phyloP scores from a whole-genome alignment of 2,797 vertebrate species.

The Anableps anableps region DNA sequence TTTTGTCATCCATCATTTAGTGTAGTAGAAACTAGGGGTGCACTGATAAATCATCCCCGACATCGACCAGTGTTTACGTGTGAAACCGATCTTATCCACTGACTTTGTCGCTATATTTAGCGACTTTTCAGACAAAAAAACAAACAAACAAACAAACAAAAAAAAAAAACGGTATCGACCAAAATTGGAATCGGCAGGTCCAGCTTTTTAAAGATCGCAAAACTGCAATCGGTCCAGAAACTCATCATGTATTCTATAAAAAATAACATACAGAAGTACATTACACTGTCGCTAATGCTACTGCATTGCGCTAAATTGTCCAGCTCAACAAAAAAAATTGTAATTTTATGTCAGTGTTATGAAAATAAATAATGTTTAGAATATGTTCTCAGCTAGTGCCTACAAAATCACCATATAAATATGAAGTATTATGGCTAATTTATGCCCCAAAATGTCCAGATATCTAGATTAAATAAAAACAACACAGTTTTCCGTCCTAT shows the following conservation, averaged over 20 bases:
- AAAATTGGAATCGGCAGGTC: too few relatives aligned
- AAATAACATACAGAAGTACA: neutral
- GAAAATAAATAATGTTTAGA: neutral
- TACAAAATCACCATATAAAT: neutral
- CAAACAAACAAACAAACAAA: too few relatives aligned
- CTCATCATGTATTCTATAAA: neutral
- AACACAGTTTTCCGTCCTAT: neutral
- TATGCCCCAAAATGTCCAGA: neutral
- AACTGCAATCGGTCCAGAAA: too few relatives aligned
- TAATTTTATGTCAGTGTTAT: neutral
- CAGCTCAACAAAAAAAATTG: neutral
- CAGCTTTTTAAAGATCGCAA: neutral
- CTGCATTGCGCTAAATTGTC: neutral
- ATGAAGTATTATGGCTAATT: neutral
- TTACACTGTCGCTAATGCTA: neutral
- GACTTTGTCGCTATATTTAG: too few relatives aligned
- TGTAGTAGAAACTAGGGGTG: too few relatives aligned
- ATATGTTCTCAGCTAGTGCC: neutral
- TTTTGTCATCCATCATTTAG: too few relatives aligned
- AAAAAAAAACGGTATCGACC: too few relatives aligned
- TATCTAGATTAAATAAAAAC: neutral
- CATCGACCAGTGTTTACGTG: too few relatives aligned
- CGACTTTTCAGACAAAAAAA: too few relatives aligned
- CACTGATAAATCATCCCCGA: too few relatives aligned
- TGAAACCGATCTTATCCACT: neutral